phyloP scores from a whole-genome alignment of 2,888 invertebrate species.

The Colletes collaris region DNA sequence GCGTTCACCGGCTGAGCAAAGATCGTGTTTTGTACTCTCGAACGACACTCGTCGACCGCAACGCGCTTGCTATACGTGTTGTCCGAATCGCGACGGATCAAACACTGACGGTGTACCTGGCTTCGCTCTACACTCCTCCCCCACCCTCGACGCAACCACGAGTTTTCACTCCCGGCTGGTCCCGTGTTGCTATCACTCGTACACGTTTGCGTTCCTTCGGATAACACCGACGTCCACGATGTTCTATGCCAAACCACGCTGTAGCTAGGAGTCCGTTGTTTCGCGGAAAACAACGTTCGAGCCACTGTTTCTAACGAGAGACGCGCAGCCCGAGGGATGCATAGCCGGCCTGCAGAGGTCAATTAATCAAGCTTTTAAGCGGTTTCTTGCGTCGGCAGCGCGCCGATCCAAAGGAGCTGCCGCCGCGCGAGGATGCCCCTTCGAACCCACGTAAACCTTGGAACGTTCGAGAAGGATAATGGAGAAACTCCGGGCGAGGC shows the following conservation, averaged over 20 bases:
- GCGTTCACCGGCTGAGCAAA: conserved; percentile 5
- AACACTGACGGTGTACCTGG: conserved; percentile 32
- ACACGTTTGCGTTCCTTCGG: neutral
- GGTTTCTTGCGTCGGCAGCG: conserved; percentile 17
- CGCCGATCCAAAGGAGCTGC: neutral
- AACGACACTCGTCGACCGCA: conserved; percentile 25
- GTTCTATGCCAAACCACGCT: conserved; percentile 6
- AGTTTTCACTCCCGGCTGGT: neutral
- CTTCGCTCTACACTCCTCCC: conserved; percentile 24
- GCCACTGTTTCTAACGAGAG: conserved; percentile 22
- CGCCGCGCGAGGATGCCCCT: conserved; percentile 4
- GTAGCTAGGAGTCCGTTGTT: conserved; percentile 11
- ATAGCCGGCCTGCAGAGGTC: conserved; percentile 46
- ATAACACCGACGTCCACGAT: conserved; percentile 17
- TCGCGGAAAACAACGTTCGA: conserved; percentile 11
- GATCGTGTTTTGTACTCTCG: conserved; percentile 25
- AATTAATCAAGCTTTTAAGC: conserved; percentile 47
- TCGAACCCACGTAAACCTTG: neutral
- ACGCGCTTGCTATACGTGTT: conserved; percentile 12
- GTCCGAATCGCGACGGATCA: conserved; percentile 45
- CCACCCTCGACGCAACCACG: neutral
- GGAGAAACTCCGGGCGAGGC: neutral
- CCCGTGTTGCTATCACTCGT: neutral
- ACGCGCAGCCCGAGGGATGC: conserved; percentile 25
- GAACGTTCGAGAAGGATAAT: neutral